These are phyloP conservation scores for Penaeus monodon DNA, from an alignment of 2,888 invertebrate species.

Conservation along the genomic window DNA sequence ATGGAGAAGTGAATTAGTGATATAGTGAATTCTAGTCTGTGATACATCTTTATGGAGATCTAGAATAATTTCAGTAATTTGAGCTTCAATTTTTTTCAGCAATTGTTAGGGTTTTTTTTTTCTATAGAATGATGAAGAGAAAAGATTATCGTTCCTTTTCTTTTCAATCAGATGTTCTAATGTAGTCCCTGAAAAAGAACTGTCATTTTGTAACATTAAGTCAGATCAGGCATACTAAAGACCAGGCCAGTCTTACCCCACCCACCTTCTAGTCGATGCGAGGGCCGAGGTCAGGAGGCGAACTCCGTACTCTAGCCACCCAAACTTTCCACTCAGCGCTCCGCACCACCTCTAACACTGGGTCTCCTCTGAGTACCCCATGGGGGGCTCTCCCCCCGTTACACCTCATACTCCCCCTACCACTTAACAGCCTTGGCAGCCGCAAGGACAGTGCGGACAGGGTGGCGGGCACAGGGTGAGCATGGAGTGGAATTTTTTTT, in stretches of 20 bases:
- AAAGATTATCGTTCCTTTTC: too few species aligned
- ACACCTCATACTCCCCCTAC: slow-evolving; percentile 56
- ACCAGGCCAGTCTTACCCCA: background rate
- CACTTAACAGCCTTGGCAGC: slow-evolving; percentile 35
- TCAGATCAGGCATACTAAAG: background rate
- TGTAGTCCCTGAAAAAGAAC: too few species aligned
- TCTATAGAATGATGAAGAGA: too few species aligned
- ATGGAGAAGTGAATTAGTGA: too few species aligned
- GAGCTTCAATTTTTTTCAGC: too few species aligned
- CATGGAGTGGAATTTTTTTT: background rate
- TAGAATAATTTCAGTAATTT: too few species aligned
- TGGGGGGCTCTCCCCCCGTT: slow-evolving; percentile 56
- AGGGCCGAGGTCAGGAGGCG: slow-evolving; percentile 53
- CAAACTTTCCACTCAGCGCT: slow-evolving; percentile 54
- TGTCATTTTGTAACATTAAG: too few species aligned
- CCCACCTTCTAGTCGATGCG: slow-evolving; percentile 62
- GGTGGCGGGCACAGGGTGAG: slow-evolving; percentile 53
- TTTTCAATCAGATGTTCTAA: too few species aligned
- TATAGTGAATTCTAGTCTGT: too few species aligned
- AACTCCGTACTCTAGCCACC: slow-evolving; percentile 53
- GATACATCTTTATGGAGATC: too few species aligned
- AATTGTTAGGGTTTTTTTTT: too few species aligned
- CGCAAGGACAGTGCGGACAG: slow-evolving; percentile 52
- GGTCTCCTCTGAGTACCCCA: slow-evolving; percentile 63
- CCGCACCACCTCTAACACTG: slow-evolving; percentile 63